Base-by-base conservation (phyloP, 2,113 vertebrate genomes). In the Chloropsis hardwickii region DNA sequence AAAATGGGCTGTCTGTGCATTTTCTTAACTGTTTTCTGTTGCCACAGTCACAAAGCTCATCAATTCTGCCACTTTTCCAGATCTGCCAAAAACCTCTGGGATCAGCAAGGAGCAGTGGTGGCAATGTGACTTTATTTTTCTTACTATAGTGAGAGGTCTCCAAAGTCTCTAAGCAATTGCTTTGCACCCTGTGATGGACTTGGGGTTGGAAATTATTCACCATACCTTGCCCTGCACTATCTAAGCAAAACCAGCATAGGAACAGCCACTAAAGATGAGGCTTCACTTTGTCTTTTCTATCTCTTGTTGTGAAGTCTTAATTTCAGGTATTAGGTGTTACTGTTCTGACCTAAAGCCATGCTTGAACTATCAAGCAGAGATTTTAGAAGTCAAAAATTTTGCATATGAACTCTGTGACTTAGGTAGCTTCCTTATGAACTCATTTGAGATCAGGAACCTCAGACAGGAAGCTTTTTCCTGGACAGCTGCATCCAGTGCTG, bases 81-180 rank as follows among this genome's bases (percentile, higher is more conserved):
- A 66, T 96, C 96, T 86, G 94, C 95, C 61, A 97, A 95, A 94
- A 93, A 82, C 37, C 92, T 96, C 42, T 96, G 94, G 94, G 93
- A 94, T 76, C 94, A 97, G 69, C 95, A 94, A 1, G 82, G 3
- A 83, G 92, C 95, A 71, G 90, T 65, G n/a, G 90, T 1, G 8
- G 89, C 93, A 96, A 90, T 20, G 33, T 66, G 67, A 47, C 21
- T 57, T 56, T 42, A 21, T 69, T 64, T 15, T 9, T 54, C 25
- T 62, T 60, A 33, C 42, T 45, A 18, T 37, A 25, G 24, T n/a
- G 56, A 91, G 53, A 42, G 17, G 19, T 72, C 22, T 24, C n/a
- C 20, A 5, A 67, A 56, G 37, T 61, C 91, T 81, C n/a, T 58
- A 40, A 86, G 54, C 20, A 80, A n/a, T 37, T 92, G 67, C 21